Percentiles rank a stretch among this genome's conserved stretches.
These are phyloP conservation scores for Argyresthia albistria DNA, from an alignment of 2,888 invertebrate species.

Conservation along the genomic window DNA sequence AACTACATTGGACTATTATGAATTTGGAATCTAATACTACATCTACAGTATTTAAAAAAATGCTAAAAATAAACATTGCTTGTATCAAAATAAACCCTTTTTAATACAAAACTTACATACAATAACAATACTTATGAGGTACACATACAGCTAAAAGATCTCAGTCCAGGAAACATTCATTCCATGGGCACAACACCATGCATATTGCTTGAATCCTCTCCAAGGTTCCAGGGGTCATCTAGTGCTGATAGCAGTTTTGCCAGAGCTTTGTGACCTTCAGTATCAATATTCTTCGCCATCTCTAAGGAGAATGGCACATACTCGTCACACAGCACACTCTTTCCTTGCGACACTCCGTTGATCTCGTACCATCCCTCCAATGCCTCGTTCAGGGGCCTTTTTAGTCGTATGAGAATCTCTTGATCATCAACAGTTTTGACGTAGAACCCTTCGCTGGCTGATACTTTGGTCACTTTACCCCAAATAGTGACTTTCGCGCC, in stretches of 20 bases:
- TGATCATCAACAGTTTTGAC: slow-evolving; percentile 61
- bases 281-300: slow-evolving; percentile 50
- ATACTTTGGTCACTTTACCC: slow-evolving; percentile 61
- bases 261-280: slow-evolving; percentile 53
- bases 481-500: slow-evolving; percentile 60
- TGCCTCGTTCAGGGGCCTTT: slow-evolving; percentile 45
- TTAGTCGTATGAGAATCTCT: slow-evolving; percentile 50
- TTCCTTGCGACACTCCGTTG: slow-evolving; percentile 57
- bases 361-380: slow-evolving; percentile 67
- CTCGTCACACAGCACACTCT: slow-evolving; percentile 55
- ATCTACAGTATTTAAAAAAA: no score
- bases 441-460: slow-evolving; percentile 54
- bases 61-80: no score
- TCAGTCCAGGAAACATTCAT: slow-evolving; percentile 12
- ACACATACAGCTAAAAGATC: background rate
- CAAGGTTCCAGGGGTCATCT: slow-evolving; percentile 65
- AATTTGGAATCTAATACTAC: no score
- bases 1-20: no score
- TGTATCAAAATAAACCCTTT: no score
- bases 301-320: slow-evolving; percentile 50
- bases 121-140: background rate
- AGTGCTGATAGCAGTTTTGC: slow-evolving; percentile 48
- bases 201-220: slow-evolving; percentile 33
- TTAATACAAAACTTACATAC: no score
- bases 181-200: slow-evolving; percentile 47